Conservation (phyloP, 2,797 vertebrate genomes). For the Arremon aurantiirostris region DNA sequence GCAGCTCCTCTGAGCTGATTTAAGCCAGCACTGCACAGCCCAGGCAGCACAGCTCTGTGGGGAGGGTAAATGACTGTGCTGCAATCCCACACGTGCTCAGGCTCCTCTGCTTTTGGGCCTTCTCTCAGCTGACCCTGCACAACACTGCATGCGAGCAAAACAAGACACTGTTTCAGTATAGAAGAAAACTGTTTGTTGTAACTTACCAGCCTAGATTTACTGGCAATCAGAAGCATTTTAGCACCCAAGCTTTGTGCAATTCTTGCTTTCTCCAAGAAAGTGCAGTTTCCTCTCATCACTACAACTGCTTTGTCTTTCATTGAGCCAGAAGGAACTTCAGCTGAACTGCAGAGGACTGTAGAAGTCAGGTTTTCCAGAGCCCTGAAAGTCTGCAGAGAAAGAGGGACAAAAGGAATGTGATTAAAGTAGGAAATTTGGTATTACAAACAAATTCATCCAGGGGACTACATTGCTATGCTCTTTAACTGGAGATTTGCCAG, state of each 20-base stretch:
- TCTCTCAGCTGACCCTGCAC: background rate
- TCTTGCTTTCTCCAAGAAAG: constrained; percentile 82
- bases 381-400: constrained; percentile 70
- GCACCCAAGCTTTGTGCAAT: constrained; percentile 83
- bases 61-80: background rate
- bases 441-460: background rate
- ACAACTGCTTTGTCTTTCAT: constrained; percentile 81
- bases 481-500: background rate
- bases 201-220: constrained; percentile 73
- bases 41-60: background rate
- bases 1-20: background rate
- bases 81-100: background rate
- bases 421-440: background rate
- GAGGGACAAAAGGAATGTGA: background rate
- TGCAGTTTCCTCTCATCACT: constrained; percentile 84
- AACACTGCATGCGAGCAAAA: background rate
- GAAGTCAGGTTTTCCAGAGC: constrained; percentile 81
- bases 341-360: constrained; percentile 77
- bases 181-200: background rate
- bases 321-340: constrained; percentile 68
- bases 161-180: background rate
- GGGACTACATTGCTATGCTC: background rate
- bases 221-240: constrained; percentile 84
- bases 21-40: background rate
- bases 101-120: background rate